Conservation (phyloP, 2,113 vertebrate species). For the Sylvietta virens region DNA sequence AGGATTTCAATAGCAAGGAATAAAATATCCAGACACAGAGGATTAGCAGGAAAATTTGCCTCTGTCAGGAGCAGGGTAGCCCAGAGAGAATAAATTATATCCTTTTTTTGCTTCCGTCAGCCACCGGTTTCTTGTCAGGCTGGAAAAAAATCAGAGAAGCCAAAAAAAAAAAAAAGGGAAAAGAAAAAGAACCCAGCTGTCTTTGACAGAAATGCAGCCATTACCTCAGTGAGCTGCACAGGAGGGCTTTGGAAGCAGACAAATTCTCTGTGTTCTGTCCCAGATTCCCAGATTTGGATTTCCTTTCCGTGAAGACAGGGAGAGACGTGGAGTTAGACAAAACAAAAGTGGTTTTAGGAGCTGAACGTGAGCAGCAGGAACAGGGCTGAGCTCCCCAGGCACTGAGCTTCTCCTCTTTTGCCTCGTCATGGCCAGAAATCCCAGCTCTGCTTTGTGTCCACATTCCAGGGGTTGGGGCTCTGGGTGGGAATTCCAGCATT, state of each 20-base stretch:
- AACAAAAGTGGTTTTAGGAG: slow-evolving; percentile 26
- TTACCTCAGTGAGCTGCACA: slow-evolving; percentile 41
- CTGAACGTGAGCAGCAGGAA: not conserved
- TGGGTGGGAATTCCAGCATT: not conserved
- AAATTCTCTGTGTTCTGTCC: slow-evolving; percentile 20
- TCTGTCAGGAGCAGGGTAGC: slow-evolving; percentile 16
- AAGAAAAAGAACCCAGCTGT: slow-evolving; percentile 29
- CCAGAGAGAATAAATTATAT: slow-evolving; percentile 5
- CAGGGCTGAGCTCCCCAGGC: not conserved
- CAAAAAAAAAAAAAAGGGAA: not conserved
- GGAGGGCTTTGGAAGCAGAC: slow-evolving; percentile 21
- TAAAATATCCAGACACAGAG: slow-evolving; percentile 52
- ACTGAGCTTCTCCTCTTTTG: not conserved
- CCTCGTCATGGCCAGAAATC: not conserved
- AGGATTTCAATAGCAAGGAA: slow-evolving; percentile 15
- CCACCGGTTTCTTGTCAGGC: slow-evolving; percentile 21
- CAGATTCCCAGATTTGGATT: slow-evolving; percentile 10
- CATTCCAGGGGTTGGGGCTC: fast-evolving
- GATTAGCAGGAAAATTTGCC: slow-evolving; percentile 23
- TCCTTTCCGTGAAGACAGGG: not conserved
- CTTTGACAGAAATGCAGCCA: slow-evolving; percentile 19
- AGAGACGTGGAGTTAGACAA: not conserved
- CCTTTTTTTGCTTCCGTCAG: not conserved
- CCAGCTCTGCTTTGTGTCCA: not conserved
- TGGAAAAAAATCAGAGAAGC: not conserved